Conservation (phyloP, 2,888 invertebrate genomes). For the Agriotes lineatus region DNA sequence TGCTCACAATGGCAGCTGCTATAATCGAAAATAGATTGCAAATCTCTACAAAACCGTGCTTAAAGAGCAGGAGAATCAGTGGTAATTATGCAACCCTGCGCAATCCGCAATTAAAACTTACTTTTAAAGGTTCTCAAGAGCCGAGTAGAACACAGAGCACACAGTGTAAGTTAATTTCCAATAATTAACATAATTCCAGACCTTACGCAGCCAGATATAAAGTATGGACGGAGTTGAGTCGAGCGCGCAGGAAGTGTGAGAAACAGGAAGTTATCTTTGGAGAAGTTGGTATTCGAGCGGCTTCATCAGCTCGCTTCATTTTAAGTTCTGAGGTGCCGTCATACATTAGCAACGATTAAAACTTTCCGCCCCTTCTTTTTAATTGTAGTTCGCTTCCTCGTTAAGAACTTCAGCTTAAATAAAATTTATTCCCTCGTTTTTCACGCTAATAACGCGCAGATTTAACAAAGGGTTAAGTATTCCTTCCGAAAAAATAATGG, state of each 20-base stretch:
- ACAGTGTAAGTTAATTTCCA: constrained; percentile 7
- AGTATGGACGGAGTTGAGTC: constrained; percentile 23
- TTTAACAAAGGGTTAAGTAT: constrained; percentile 25
- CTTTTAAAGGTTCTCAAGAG: too few relatives aligned
- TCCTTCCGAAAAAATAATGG: constrained; percentile 13
- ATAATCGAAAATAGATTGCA: too few relatives aligned
- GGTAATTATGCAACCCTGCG: too few relatives aligned
- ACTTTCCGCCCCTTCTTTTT: constrained; percentile 31
- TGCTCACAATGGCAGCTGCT: too few relatives aligned
- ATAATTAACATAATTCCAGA: constrained; percentile 21
- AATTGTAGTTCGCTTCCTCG: constrained; percentile 28
- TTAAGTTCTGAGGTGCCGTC: constrained; percentile 38
- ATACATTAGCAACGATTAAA: constrained; percentile 41
- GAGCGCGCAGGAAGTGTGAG: constrained; percentile 22
- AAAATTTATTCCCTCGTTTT: constrained; percentile 28
- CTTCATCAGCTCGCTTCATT: constrained; percentile 35
- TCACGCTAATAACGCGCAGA: constrained; percentile 19
- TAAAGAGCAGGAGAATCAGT: too few relatives aligned
- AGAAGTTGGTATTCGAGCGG: not conserved
- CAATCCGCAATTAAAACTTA: too few relatives aligned
- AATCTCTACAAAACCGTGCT: too few relatives aligned
- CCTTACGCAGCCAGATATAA: constrained; percentile 9
- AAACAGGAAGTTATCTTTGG: constrained; percentile 29
- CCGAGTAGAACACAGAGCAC: not conserved
- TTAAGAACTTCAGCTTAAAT: constrained; percentile 32